Percentiles rank a stretch among this genome's conserved stretches.
These are phyloP conservation scores for Mythimna loreyi DNA, from an alignment of 2,888 invertebrate genomes.

Conservation along the genomic window DNA sequence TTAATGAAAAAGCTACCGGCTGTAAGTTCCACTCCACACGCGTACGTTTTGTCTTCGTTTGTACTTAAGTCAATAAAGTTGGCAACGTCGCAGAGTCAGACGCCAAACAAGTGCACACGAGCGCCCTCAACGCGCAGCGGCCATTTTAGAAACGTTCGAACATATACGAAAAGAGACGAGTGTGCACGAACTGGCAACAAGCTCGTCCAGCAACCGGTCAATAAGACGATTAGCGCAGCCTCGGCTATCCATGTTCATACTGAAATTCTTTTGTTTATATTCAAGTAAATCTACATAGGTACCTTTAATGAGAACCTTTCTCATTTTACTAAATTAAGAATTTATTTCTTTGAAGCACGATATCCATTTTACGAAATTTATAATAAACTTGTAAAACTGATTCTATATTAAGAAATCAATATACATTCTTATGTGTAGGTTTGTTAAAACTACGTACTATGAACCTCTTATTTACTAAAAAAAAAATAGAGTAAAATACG, in stretches of 20 bases:
- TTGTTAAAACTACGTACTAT: not conserved
- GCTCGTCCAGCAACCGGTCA: constrained; percentile 89
- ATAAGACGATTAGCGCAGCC: constrained; percentile 89
- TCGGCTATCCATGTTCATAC: constrained; percentile 75
- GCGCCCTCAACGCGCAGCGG: constrained; percentile 91
- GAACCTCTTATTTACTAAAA: not conserved
- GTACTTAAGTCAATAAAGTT: constrained; percentile 90
- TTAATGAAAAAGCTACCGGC: constrained; percentile 86
- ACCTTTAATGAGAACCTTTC: constrained; percentile 31
- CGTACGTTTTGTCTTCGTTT: constrained; percentile 90
- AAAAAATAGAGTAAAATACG: not conserved
- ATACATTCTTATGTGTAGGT: not conserved
- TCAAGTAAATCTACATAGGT: constrained; percentile 53
- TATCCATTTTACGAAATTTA: not conserved
- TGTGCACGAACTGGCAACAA: constrained; percentile 88
- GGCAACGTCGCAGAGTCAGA: constrained; percentile 91
- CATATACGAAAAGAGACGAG: constrained; percentile 83
- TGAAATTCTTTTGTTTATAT: constrained; percentile 80
- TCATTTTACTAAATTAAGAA: not conserved
- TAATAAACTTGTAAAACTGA: not conserved
- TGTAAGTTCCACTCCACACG: constrained; percentile 87
- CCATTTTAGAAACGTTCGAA: constrained; percentile 81
- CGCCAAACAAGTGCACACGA: constrained; percentile 89
- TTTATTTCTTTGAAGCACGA: constrained; percentile 1
- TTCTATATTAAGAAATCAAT: not conserved